Percentiles rank a stretch among this genome's conserved stretches.
Evolutionary conservation across 2,113 vertebrate species (phyloP).

Genomic region (Antechinus stuartii): DNA sequence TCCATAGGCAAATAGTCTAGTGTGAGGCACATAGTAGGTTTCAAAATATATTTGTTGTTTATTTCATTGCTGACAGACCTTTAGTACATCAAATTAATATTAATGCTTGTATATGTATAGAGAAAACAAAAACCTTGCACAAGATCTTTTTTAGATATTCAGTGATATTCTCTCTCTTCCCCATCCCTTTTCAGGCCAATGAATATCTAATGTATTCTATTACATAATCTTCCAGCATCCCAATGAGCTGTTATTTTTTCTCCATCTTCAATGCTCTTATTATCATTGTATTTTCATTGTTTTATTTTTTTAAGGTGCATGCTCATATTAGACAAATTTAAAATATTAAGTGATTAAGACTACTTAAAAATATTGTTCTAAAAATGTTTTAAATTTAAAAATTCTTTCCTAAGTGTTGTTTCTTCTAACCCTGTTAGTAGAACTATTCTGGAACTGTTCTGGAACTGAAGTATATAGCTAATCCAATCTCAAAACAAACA

Average conservation of each 20-base stretch:
- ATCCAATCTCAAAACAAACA: conserved; percentile 1
- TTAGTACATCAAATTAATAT: conserved; percentile 42
- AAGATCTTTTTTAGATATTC: not conserved
- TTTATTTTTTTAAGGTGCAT: conserved; percentile 84
- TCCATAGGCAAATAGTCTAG: not conserved
- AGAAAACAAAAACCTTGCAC: not conserved
- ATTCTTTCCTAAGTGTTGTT: not conserved
- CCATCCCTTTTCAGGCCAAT: not conserved
- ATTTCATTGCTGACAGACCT: not conserved
- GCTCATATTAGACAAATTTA: not conserved
- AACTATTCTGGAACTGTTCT: no score
- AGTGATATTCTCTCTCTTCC: conserved; percentile 35
- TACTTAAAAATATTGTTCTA: not conserved
- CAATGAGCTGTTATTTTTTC: not conserved
- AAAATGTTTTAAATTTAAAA: not conserved
- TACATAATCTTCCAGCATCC: not conserved
- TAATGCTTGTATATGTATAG: not conserved
- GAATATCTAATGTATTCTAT: not conserved
- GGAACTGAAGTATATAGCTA: not conserved
- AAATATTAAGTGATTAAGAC: not conserved
- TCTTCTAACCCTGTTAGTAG: not conserved
- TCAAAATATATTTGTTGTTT: not conserved
- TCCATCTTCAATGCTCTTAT: not conserved
- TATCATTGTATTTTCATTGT: not conserved
- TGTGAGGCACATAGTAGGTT: not conserved